Evolutionary conservation across 2,797 vertebrate genomes (phyloP).

Genomic region (Macrochelys suwanniensis): DNA sequence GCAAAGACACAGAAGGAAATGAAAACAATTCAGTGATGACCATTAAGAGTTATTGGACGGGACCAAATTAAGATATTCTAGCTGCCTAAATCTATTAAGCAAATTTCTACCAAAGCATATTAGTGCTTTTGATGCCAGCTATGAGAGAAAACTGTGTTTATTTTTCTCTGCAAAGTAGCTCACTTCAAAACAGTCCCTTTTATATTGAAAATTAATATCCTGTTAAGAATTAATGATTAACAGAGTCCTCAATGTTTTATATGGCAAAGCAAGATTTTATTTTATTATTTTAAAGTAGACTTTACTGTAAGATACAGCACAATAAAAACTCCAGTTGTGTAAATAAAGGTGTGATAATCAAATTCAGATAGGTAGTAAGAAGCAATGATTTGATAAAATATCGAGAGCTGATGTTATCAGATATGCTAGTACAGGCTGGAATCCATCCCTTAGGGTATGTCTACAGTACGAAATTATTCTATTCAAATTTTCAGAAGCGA

Average conservation of each 20-base stretch:
- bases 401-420: background rate
- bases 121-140: background rate
- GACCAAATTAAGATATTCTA: background rate
- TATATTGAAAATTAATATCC: background rate
- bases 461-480: too few species aligned
- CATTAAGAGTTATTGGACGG: background rate
- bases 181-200: background rate
- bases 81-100: background rate
- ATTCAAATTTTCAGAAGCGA: too few species aligned
- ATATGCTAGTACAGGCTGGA: background rate
- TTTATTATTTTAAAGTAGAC: background rate
- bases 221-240: background rate
- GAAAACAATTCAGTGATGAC: background rate
- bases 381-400: background rate
- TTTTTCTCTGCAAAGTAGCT: background rate
- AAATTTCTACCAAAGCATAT: background rate
- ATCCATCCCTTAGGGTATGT: background rate
- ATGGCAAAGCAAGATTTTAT: background rate
- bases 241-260: background rate
- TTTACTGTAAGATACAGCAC: background rate
- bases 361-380: background rate
- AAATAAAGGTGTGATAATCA: background rate
- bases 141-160: background rate
- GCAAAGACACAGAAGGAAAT: accelerated
- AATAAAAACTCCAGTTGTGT: background rate